A percentile compares a stretch with the other conserved stretches of the same genome.
Conservation (phyloP, 2,113 vertebrate genomes). For the Thomomys bottae region DNA sequence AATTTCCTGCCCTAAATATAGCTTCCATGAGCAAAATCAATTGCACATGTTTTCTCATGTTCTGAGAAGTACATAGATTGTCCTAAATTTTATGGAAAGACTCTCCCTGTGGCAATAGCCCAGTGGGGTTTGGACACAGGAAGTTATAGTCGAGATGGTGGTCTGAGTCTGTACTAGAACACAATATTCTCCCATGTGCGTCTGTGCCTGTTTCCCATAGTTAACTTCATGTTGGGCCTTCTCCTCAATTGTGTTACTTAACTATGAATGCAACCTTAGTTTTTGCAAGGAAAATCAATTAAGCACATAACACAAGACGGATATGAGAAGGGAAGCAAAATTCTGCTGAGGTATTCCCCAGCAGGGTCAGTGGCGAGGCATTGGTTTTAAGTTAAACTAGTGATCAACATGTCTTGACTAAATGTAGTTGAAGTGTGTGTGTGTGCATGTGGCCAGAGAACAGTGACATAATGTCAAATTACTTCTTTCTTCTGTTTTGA, state of each 20-base stretch:
- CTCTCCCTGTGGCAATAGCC: neutral
- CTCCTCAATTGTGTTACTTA: constrained; percentile 20
- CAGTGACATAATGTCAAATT: constrained; percentile 15
- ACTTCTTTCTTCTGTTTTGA: constrained; percentile 68
- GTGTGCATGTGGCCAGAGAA: neutral
- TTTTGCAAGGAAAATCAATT: constrained; percentile 35
- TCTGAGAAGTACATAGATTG: constrained; percentile 14
- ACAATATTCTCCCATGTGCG: neutral
- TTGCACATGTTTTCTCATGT: constrained; percentile 2
- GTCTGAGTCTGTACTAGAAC: neutral
- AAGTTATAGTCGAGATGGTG: no score
- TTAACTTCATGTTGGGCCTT: constrained; percentile 25
- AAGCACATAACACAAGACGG: constrained; percentile 21
- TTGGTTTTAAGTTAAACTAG: constrained; percentile 19
- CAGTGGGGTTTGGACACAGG: neutral
- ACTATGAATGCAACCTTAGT: constrained; percentile 3
- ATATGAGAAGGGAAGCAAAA: constrained; percentile 45
- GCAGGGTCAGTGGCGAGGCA: constrained; percentile 41
- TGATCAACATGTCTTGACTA: neutral
- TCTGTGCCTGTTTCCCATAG: neutral
- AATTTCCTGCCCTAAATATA: constrained; percentile 46
- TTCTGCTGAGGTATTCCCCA: neutral
- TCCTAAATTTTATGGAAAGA: neutral
- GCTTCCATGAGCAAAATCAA: neutral
- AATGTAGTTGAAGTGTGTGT: constrained; percentile 43